Conservation (phyloP, 64 coral and sea anemone genomes). For the Porites lutea region DNA sequence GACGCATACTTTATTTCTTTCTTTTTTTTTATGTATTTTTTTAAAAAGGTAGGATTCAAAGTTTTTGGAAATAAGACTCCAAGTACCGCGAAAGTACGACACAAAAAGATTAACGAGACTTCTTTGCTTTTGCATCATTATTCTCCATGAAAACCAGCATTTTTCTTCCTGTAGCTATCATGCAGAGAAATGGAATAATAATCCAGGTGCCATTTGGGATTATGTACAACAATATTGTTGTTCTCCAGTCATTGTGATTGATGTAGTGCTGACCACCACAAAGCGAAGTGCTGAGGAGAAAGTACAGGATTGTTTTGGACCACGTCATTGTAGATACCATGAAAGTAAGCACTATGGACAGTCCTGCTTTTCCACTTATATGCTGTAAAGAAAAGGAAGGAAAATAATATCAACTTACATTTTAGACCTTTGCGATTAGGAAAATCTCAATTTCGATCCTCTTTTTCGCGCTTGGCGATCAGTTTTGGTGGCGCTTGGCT, state of each 20-base stretch:
- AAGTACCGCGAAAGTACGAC: too few relatives aligned
- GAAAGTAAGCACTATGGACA: conserved; percentile 17
- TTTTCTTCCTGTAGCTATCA: conserved; percentile 30
- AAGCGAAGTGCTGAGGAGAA: conserved; percentile 37
- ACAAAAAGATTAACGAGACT: not conserved
- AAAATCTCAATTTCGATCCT: too few relatives aligned
- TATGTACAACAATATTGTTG: conserved; percentile 26
- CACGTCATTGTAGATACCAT: conserved; percentile 78
- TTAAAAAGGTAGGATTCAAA: too few relatives aligned
- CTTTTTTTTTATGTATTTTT: too few relatives aligned
- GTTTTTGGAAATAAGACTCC: too few relatives aligned
- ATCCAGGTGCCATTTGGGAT: conserved; percentile 76
- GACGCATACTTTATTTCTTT: too few relatives aligned
- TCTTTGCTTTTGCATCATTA: not conserved
- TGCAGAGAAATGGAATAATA: conserved; percentile 52
- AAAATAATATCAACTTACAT: not conserved
- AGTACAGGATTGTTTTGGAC: conserved; percentile 62
- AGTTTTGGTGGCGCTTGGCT: too few relatives aligned
- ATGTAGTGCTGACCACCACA: conserved; percentile 55
- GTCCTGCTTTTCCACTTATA: not conserved
- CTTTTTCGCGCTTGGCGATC: too few relatives aligned
- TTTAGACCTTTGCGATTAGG: not conserved
- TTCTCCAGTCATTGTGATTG: not conserved
- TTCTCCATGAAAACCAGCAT: not conserved
- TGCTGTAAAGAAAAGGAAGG: not conserved